Base-by-base conservation (phyloP, 2,888 invertebrate species). In the Lissonota sp. region DNA sequence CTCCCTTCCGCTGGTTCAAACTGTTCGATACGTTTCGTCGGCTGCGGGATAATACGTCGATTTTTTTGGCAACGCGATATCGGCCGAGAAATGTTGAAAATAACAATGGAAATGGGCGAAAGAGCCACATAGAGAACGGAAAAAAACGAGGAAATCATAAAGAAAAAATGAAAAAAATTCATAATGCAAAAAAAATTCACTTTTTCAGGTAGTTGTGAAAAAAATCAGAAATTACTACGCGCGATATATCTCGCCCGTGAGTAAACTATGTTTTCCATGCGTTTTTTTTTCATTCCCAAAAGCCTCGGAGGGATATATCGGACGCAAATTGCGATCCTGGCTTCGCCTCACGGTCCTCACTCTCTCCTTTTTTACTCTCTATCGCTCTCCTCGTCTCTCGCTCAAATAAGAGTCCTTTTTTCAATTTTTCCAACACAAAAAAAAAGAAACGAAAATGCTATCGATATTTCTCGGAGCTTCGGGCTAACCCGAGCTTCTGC, bases 71-170 rank as follows among this genome's bases (percentile, higher is more conserved):
- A 55, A n/a, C 16, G 6, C 7, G 46, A 64, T 7, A 72, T 66
- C 46, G 7, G 42, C 14, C 37, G 77, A 12, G 70, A n/a, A 69
- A 40, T 57, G 69, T 51, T 26, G 57, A 69, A 71, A 73, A 73
- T 70, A 60, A 64, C 69, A 46, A 16, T 51, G 40, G 14, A 46
- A 70, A 75, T 71, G 74, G 62, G 12, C 51, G 37, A 53, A 42
- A 57, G 37, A 14, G 42, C 26, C 26, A 26, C 26, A 26, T 26
- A 2, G 26, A 26, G 26, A 26, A 26, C 26, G 49, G 46, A 16
- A 40, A 37, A 12, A 14, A 44, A 37, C 7, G 10, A 63, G 6
- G 51, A 6, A 67, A 72, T 26, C 26, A 26, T 0, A n/a, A 49
- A 57, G 42, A 70, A 63, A 62, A 53, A 70, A 55, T 69, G 6